Percentiles rank a stretch among this genome's conserved stretches.
Evolutionary conservation across 2,113 vertebrate genomes (phyloP).

Genomic region (Platichthys stellatus): DNA sequence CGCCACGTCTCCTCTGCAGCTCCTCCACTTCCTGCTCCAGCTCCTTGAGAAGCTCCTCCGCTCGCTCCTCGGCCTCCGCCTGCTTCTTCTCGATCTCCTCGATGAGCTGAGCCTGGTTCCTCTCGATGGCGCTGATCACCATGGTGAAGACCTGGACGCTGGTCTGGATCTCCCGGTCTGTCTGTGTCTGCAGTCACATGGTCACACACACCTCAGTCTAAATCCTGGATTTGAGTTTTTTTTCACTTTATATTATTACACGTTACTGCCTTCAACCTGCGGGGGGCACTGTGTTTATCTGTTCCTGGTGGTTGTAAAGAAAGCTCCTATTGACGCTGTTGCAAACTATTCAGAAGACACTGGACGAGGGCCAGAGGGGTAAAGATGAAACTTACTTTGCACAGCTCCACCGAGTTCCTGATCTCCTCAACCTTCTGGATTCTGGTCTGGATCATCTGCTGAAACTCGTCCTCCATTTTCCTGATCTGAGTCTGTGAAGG

Average conservation of each 20-base stretch:
- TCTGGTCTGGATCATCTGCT: conserved; percentile 46
- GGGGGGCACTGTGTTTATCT: too few relatives aligned
- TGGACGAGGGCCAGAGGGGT: too few relatives aligned
- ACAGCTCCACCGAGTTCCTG: conserved; percentile 27
- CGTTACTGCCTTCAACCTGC: too few relatives aligned
- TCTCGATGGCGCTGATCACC: conserved; percentile 31
- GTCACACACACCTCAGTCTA: too few relatives aligned
- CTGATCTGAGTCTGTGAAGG: conserved; percentile 42
- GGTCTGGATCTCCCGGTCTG: conserved; percentile 20
- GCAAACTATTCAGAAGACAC: too few relatives aligned
- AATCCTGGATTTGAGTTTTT: too few relatives aligned
- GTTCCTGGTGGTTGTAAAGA: too few relatives aligned
- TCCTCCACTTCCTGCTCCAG: conserved; percentile 56
- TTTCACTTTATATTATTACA: too few relatives aligned
- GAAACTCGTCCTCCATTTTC: conserved; percentile 14
- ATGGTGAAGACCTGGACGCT: conserved; percentile 20
- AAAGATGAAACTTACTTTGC: conserved; percentile 36
- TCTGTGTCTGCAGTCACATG: conserved; percentile 23
- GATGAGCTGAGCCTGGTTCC: conserved; percentile 10
- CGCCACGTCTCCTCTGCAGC: conserved; percentile 40
- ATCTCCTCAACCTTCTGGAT: conserved; percentile 55
- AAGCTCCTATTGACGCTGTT: too few relatives aligned
- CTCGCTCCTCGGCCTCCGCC: background rate
- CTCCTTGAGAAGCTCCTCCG: conserved; percentile 14
- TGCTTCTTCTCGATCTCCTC: conserved; percentile 47